These are phyloP conservation scores for Zaprionus ghesquierei DNA, from an alignment of 1,140 invertebrate species.

Conservation along the genomic window DNA sequence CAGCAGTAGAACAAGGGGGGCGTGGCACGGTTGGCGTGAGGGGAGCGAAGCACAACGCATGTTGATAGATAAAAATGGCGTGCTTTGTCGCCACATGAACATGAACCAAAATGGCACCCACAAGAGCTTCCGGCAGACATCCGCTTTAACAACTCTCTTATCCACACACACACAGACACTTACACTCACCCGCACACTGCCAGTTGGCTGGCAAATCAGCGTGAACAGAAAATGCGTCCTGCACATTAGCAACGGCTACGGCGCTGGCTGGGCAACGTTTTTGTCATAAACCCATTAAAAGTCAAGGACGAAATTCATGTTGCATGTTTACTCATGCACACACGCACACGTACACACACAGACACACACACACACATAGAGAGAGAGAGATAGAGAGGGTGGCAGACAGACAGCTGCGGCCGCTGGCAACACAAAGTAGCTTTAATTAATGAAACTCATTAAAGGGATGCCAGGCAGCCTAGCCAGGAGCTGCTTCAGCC, in stretches of 20 bases:
- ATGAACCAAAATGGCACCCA: conserved; percentile 78
- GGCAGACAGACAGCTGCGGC: conserved; percentile 33
- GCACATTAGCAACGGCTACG: conserved; percentile 57
- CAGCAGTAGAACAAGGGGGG: neutral
- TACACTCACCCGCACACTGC: conserved; percentile 22
- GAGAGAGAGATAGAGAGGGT: no score
- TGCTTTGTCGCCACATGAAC: conserved; percentile 58
- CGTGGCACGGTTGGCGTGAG: neutral
- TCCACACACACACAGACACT: conserved; percentile 40
- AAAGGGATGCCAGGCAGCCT: conserved; percentile 53
- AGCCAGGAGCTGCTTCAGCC: conserved; percentile 13
- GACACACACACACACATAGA: neutral
- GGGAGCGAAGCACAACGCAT: conserved; percentile 24
- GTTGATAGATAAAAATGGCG: conserved; percentile 64
- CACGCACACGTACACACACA: conserved; percentile 45
- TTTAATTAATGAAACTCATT: conserved; percentile 81
- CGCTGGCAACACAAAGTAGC: conserved; percentile 68
- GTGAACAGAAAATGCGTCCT: conserved; percentile 38
- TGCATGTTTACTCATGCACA: conserved; percentile 73
- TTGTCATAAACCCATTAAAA: conserved; percentile 81
- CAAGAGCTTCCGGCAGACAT: conserved; percentile 76
- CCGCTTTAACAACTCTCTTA: conserved; percentile 77
- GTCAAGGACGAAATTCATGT: conserved; percentile 79
- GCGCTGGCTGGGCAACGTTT: conserved; percentile 40
- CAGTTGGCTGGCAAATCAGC: conserved; percentile 20